These are phyloP conservation scores for Halichoeres trimaculatus DNA, from an alignment of 2,113 vertebrate genomes.

Conservation along the genomic window DNA sequence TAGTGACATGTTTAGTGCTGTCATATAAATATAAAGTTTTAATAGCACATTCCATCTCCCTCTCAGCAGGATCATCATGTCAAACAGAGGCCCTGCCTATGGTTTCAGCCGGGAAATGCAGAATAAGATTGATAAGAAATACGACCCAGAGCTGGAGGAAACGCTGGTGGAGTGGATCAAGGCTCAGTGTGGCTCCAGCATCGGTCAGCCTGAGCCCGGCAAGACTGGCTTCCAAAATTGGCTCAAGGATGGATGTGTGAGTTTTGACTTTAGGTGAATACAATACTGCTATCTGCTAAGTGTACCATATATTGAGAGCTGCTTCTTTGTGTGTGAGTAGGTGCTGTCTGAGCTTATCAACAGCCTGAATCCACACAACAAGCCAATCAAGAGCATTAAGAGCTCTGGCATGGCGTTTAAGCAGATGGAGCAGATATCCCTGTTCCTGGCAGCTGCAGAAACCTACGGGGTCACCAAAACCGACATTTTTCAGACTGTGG, in stretches of 20 bases:
- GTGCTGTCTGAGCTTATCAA: conserved; percentile 92
- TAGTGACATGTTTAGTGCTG: too few relatives aligned
- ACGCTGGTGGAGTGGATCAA: conserved; percentile 91
- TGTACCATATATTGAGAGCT: neutral
- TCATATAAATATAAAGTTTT: too few relatives aligned
- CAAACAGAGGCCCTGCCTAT: conserved; percentile 78
- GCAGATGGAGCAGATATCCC: conserved; percentile 96
- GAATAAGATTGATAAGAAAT: conserved; percentile 96
- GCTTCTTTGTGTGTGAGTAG: conserved; percentile 71
- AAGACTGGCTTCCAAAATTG: conserved; percentile 93
- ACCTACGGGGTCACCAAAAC: conserved; percentile 91
- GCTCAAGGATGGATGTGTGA: conserved; percentile 96
- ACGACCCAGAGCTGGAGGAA: conserved; percentile 93
- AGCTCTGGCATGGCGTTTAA: conserved; percentile 91
- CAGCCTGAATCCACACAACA: conserved; percentile 85
- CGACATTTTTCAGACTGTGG: conserved; percentile 96
- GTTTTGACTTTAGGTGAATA: conserved; percentile 62
- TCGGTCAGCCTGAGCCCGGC: conserved; percentile 84
- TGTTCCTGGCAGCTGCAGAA: conserved; percentile 93
- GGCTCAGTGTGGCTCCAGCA: conserved; percentile 84
- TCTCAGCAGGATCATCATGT: conserved; percentile 72
- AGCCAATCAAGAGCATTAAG: conserved; percentile 88
- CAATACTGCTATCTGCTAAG: neutral
- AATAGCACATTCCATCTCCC: neutral
- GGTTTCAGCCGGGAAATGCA: conserved; percentile 88